phyloP scores from a whole-genome alignment of 2,888 invertebrate genomes.

The Altica lythri region DNA sequence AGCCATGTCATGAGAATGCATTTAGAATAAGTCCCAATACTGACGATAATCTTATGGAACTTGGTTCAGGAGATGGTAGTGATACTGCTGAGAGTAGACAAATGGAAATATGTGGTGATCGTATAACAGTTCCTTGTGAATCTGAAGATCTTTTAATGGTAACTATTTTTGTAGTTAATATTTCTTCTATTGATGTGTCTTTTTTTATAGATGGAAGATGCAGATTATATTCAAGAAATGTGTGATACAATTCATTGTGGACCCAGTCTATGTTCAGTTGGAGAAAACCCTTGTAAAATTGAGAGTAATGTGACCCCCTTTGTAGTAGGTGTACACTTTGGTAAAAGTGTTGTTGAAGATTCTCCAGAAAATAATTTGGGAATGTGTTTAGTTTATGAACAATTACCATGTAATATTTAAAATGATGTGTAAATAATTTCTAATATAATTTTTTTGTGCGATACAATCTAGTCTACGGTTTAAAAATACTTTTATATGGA shows the following conservation, averaged over 20 bases:
- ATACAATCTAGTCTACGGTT: no score
- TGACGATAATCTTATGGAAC: constrained; percentile 19
- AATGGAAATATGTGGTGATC: constrained; percentile 66
- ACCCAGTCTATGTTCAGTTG: constrained; percentile 68
- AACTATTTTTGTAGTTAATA: constrained; percentile 39
- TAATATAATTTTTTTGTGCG: no score
- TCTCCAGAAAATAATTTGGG: constrained; percentile 83
- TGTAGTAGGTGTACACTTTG: constrained; percentile 78
- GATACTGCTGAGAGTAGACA: constrained; percentile 38
- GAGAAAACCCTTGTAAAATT: constrained; percentile 63
- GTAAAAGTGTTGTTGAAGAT: constrained; percentile 66
- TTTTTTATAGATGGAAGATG: constrained; percentile 62
- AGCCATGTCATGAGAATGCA: constrained; percentile 75
- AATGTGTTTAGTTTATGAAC: constrained; percentile 75
- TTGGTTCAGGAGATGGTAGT: constrained; percentile 29
- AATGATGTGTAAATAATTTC: no score
- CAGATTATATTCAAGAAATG: constrained; percentile 61
- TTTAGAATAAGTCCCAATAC: constrained; percentile 71
- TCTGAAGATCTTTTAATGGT: constrained; percentile 78
- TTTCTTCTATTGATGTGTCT: constrained; percentile 1
- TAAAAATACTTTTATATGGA: no score
- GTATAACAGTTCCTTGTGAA: constrained; percentile 81
- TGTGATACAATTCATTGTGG: constrained; percentile 84
- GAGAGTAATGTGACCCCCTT: constrained; percentile 80
- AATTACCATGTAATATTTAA: constrained; percentile 65